A percentile compares a stretch with the other conserved stretches of the same genome.
Conservation (phyloP, 2,888 invertebrate genomes). For the Gari tellinella region DNA sequence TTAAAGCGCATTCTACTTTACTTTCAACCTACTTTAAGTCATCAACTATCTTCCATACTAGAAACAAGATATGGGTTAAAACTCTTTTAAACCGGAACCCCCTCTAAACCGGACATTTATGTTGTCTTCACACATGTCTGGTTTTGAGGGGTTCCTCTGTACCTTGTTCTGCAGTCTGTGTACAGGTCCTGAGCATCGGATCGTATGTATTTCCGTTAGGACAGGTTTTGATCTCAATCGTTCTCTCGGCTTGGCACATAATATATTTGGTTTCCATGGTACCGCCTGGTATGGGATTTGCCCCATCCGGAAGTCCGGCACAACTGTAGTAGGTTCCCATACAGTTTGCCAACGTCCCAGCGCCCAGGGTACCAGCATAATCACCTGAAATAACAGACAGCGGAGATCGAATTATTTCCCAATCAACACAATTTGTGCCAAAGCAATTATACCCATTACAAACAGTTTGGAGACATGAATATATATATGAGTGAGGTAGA, state of each 20-base stretch:
- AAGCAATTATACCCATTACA: no score
- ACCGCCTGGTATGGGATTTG: constrained; percentile 66
- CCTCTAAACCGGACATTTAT: no score
- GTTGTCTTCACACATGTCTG: no score
- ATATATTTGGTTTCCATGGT: constrained; percentile 63
- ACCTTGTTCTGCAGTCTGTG: constrained; percentile 47
- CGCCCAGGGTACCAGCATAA: constrained; percentile 51
- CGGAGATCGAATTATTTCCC: not conserved
- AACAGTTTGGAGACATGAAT: no score
- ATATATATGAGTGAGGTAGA: no score
- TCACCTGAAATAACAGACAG: constrained; percentile 62
- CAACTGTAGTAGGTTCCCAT: constrained; percentile 65
- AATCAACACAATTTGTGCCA: no score
- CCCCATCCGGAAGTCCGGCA: constrained; percentile 66
- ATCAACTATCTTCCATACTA: no score
- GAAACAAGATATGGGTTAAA: no score
- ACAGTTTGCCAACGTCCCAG: constrained; percentile 51
- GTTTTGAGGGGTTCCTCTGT: not conserved
- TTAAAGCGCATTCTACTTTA: no score
- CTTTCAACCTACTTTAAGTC: no score
- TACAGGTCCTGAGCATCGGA: constrained; percentile 58
- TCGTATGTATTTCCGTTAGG: constrained; percentile 68
- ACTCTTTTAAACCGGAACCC: no score
- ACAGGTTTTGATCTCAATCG: constrained; percentile 63
- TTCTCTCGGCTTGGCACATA: constrained; percentile 65